A percentile compares a stretch with the other conserved stretches of the same genome.
These are phyloP conservation scores for Macrobrachium nipponense DNA, from an alignment of 1,140 invertebrate genomes.

Conservation along the genomic window DNA sequence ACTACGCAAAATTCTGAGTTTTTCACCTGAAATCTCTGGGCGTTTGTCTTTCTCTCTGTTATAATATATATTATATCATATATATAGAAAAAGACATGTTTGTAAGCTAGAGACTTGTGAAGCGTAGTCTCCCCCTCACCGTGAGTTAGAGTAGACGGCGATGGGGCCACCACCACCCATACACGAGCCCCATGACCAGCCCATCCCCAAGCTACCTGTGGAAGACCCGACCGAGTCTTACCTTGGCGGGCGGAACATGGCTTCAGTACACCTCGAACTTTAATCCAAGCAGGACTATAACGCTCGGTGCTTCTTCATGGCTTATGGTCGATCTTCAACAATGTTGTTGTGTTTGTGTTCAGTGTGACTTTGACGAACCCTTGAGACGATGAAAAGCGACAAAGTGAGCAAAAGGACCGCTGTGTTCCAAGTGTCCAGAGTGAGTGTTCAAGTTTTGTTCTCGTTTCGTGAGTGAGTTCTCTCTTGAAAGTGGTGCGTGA, in stretches of 20 bases:
- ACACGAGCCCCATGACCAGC: no score
- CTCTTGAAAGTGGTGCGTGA: no score
- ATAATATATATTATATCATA: no score
- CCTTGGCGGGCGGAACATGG: neutral
- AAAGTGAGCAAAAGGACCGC: slow-evolving; percentile 49
- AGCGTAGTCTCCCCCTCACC: no score
- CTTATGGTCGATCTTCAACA: neutral
- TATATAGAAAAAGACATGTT: no score
- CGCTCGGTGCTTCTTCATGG: slow-evolving; percentile 7
- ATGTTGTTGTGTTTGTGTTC: slow-evolving; percentile 27
- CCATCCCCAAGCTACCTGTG: no score
- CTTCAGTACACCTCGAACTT: slow-evolving; percentile 41
- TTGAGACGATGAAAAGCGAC: slow-evolving; percentile 32
- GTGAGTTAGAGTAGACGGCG: no score
- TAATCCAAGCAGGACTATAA: slow-evolving; percentile 17
- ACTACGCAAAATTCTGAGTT: no score
- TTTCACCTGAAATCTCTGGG: no score
- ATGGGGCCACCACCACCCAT: no score
- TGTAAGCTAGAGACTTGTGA: no score
- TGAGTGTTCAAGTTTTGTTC: slow-evolving; percentile 45
- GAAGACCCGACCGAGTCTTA: neutral
- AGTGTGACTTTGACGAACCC: slow-evolving; percentile 13
- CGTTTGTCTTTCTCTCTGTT: no score
- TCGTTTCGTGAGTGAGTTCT: neutral
- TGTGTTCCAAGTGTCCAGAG: slow-evolving; percentile 52